Evolutionary conservation across 2,888 invertebrate genomes (phyloP).

Genomic region (Cosmia trapezina): DNA sequence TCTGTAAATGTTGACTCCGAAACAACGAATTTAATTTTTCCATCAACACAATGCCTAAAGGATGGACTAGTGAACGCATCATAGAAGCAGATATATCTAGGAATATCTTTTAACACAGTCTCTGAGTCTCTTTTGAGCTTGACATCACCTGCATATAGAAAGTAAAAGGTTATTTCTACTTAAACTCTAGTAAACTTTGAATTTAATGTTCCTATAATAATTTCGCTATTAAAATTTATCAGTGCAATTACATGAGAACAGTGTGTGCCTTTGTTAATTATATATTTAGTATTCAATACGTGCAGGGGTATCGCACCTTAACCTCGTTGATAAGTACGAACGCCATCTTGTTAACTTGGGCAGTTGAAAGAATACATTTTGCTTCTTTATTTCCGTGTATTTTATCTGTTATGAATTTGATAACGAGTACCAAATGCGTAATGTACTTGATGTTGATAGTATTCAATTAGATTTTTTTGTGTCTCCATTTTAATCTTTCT

Average conservation of each 20-base stretch:
- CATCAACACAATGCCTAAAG: background rate
- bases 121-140: background rate
- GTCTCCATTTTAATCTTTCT: too few relatives aligned
- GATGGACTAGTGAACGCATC: background rate
- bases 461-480: background rate
- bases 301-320: constrained; percentile 67
- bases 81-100: background rate
- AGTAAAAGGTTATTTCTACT: constrained; percentile 3
- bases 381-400: constrained; percentile 40
- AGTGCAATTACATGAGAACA: constrained; percentile 62
- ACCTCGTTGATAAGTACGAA: constrained; percentile 58
- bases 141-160: background rate
- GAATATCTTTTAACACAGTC: background rate
- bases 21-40: constrained; percentile 2
- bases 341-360: constrained; percentile 44
- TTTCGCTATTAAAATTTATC: constrained; percentile 52
- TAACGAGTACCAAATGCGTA: background rate
- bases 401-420: constrained; percentile 24
- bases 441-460: background rate
- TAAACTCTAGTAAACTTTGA: constrained; percentile 15
- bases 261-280: constrained; percentile 59
- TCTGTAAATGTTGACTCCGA: background rate
- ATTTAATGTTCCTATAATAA: constrained; percentile 18
- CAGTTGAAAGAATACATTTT: constrained; percentile 34
- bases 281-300: constrained; percentile 73